phyloP scores from a whole-genome alignment of 2,113 vertebrate genomes.

The Phylloscopus trochilus region DNA sequence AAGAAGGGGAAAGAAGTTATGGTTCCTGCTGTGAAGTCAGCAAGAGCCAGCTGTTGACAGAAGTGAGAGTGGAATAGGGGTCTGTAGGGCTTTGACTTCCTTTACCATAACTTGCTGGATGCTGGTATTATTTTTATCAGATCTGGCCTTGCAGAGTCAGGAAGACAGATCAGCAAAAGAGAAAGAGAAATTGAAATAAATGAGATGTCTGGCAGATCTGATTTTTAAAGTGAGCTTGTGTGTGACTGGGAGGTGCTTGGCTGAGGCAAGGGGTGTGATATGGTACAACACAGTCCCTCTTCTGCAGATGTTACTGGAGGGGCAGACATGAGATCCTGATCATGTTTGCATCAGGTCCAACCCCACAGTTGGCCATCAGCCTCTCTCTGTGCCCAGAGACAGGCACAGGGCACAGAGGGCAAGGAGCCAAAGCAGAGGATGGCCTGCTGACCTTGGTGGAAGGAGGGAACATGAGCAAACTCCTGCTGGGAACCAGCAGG shows the following conservation, averaged over 20 bases:
- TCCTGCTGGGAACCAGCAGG: background rate
- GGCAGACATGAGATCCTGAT: background rate
- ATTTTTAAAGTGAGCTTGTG: background rate
- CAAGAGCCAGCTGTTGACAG: background rate
- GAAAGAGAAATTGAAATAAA: background rate
- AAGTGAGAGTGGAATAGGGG: background rate
- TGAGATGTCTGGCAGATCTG: background rate
- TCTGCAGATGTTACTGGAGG: background rate
- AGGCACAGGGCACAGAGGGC: background rate
- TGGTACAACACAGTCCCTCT: background rate
- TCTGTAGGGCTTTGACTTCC: background rate
- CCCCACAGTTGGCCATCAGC: fast-evolving
- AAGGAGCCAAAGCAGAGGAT: background rate
- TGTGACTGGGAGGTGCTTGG: background rate
- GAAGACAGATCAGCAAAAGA: background rate
- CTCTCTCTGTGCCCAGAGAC: background rate
- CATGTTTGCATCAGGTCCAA: background rate
- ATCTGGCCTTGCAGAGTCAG: background rate
- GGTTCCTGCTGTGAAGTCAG: background rate
- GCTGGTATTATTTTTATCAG: slow-evolving; percentile 10
- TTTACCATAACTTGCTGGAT: background rate
- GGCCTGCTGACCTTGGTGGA: background rate
- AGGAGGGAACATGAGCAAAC: background rate
- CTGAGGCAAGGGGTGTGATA: background rate
- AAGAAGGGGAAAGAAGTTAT: background rate